Conservation (phyloP, 2,113 vertebrate genomes). For the Engraulis encrasicolus region DNA sequence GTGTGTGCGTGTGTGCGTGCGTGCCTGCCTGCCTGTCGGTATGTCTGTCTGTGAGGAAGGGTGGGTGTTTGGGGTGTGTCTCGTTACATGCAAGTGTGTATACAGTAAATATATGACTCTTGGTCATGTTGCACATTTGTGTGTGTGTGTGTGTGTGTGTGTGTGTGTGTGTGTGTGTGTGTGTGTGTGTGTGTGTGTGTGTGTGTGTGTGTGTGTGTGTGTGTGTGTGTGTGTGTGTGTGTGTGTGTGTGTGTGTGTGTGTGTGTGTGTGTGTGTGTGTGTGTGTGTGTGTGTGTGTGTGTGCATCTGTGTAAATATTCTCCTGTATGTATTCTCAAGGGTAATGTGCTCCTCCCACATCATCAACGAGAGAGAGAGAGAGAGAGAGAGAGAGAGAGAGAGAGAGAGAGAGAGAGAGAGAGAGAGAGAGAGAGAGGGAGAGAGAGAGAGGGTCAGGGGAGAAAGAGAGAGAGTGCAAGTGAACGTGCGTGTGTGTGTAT, state of each 20-base stretch:
- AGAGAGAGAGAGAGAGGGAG: slow-evolving; percentile 64
- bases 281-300: neutral
- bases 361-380: slow-evolving; percentile 66
- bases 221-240: slow-evolving; percentile 56
- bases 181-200: no score
- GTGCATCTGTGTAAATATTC: slow-evolving; percentile 46
- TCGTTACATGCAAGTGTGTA: no score
- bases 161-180: no score
- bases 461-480: neutral
- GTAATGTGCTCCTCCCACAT: slow-evolving; percentile 71
- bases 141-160: no score
- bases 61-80: no score
- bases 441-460: slow-evolving; percentile 58
- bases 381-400: neutral
- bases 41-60: no score
- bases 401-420: neutral
- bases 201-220: slow-evolving; percentile 51
- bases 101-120: no score
- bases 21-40: no score
- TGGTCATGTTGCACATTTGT: no score
- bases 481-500: neutral
- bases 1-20: no score
- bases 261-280: slow-evolving; percentile 42
- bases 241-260: slow-evolving; percentile 60
- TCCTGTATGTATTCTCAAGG: slow-evolving; percentile 66